A percentile compares a stretch with the other conserved stretches of the same genome.
Evolutionary conservation across 2,113 vertebrate species (phyloP).

Genomic region (Sylvilagus bachmani): DNA sequence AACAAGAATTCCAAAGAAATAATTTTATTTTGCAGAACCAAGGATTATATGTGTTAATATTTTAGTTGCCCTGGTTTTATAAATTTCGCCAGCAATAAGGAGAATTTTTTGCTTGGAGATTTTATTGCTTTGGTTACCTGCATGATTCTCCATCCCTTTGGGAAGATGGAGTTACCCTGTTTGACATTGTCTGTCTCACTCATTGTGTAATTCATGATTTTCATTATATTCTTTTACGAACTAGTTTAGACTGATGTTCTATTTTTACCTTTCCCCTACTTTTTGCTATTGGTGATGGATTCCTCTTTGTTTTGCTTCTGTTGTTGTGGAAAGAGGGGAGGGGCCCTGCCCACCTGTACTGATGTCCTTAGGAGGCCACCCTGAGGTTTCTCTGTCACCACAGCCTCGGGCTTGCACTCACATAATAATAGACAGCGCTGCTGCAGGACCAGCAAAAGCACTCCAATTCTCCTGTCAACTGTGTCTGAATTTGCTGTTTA

Average conservation of each 20-base stretch:
- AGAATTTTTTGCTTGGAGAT: neutral
- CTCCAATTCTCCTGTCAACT: slow-evolving; percentile 68
- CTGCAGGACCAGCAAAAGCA: slow-evolving; percentile 32
- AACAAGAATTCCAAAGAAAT: neutral
- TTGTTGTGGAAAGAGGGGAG: neutral
- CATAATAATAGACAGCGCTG: slow-evolving; percentile 53
- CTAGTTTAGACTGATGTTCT: neutral
- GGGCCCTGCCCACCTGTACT: neutral
- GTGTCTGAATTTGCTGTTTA: slow-evolving; percentile 70
- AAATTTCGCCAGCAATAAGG: neutral
- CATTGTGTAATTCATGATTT: neutral
- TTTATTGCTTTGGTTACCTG: neutral
- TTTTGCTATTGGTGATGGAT: neutral
- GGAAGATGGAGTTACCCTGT: neutral
- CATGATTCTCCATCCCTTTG: neutral
- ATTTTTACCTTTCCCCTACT: neutral
- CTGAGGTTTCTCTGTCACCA: slow-evolving; percentile 3
- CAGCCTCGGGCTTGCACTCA: slow-evolving; percentile 68
- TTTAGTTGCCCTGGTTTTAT: neutral
- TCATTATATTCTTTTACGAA: neutral
- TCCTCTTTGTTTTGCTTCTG: slow-evolving; percentile 47
- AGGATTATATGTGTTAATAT: neutral
- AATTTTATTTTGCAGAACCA: neutral
- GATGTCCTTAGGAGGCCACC: slow-evolving; percentile 35
- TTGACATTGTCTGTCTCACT: neutral